Conservation (phyloP, 2,113 vertebrate species). For the Rhegmatorhina hoffmannsi region DNA sequence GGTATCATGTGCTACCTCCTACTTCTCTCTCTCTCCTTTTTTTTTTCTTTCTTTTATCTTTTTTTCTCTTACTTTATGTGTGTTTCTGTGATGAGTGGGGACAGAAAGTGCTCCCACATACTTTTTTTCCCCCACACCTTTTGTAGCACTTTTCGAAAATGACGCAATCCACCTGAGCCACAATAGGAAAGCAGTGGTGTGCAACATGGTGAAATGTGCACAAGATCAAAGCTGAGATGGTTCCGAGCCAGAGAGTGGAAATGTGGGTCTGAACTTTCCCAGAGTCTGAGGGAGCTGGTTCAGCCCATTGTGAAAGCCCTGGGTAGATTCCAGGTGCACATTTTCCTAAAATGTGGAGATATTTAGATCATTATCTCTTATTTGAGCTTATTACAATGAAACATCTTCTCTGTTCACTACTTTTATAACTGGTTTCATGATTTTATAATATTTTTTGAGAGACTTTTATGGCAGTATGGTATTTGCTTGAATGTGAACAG, state of each 20-base stretch:
- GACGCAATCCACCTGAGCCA: background rate
- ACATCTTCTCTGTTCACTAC: background rate
- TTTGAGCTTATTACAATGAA: slow-evolving; percentile 47
- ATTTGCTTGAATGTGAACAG: slow-evolving; percentile 15
- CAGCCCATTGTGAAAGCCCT: slow-evolving; percentile 38
- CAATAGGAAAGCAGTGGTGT: background rate
- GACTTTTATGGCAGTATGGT: background rate
- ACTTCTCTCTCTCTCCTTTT: background rate
- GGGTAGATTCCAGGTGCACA: slow-evolving; percentile 32
- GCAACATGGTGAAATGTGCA: slow-evolving; percentile 20
- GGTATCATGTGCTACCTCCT: background rate
- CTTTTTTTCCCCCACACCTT: background rate
- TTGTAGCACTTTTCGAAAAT: background rate
- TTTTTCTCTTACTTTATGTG: background rate
- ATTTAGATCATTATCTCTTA: slow-evolving; percentile 52
- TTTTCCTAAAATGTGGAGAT: slow-evolving; percentile 60
- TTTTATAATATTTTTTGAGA: background rate
- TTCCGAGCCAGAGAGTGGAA: slow-evolving; percentile 40
- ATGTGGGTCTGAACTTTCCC: slow-evolving; percentile 51
- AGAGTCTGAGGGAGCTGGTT: slow-evolving; percentile 44
- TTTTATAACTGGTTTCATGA: background rate
- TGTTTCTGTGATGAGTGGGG: background rate
- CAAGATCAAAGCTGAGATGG: slow-evolving; percentile 54
- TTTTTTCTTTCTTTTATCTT: background rate
- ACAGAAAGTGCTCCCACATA: background rate